Evolutionary conservation across 2,113 vertebrate genomes (phyloP), one percentile per base, ranked within the genome.

Genomic region (Catharus minimus): DNA sequence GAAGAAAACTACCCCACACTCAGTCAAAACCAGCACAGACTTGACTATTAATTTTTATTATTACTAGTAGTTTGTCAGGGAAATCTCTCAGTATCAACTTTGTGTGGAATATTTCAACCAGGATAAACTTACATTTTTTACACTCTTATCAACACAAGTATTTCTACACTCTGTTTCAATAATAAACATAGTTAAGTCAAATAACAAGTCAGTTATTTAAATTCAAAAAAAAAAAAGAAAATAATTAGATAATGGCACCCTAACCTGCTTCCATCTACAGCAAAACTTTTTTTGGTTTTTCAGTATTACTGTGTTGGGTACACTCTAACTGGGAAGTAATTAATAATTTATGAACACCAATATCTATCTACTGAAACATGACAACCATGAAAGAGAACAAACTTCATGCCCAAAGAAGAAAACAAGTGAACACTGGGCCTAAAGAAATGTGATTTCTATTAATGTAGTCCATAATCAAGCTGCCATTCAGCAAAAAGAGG

Each of bases 261-360:
- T 60, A 23, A 44, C 8, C 14, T 62, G 32, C 44, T 56, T 64
- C 15, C 3, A 50, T 19, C 16, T 61, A 13, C 6, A 62, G 23
- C 4, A 43, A 10, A 64, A 55, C 5, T 2, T 24, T 61, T 76
- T 74, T 61, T 13, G 15, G 11, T n/a, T 9, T 3, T 23, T n/a
- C 19, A 16, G 4, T 38, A 17, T 57, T 82, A 53, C 3, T 5
- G 6, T 58, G 24, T 18, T 58, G 13, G 5, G 7, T 67, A 44
- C 10, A 44, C 10, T 49, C 6, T 64, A 49, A 72, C n/a, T 16
- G 10, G 6, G 23, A 39, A 61, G 56, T 36, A 73, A 41, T 11
- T 0, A 58, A 43, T 69, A 0, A 13, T n/a, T 65, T 66, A n/a
- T 32, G 13, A 69, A 39, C 2, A 2, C 4, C 8, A 9, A 1